phyloP scores from a whole-genome alignment of 1,140 invertebrate genomes.

The Pogonomyrmex californicus region DNA sequence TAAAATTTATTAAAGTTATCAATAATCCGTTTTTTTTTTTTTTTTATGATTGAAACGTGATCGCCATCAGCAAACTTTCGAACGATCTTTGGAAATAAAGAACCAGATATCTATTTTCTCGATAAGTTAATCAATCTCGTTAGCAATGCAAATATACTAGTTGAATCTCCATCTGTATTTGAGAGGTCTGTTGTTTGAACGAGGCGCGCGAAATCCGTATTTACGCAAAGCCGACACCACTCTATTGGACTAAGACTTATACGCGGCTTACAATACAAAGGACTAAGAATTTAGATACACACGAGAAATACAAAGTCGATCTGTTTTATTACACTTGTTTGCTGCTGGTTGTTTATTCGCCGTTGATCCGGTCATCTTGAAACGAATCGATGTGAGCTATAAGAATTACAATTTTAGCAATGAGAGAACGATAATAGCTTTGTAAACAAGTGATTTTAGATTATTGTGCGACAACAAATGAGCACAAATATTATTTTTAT shows the following conservation, averaged over 20 bases:
- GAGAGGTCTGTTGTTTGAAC: constrained; percentile 85
- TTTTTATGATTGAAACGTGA: not conserved
- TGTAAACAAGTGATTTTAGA: not conserved
- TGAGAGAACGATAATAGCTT: not conserved
- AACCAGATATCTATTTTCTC: constrained; percentile 63
- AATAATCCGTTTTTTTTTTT: not conserved
- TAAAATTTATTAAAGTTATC: not conserved
- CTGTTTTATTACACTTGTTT: constrained; percentile 65
- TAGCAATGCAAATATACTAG: constrained; percentile 82
- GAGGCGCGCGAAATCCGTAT: constrained; percentile 85
- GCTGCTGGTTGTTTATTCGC: constrained; percentile 47
- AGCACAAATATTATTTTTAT: not conserved
- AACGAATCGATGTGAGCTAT: not conserved
- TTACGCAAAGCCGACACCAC: constrained; percentile 84
- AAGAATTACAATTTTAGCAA: not conserved
- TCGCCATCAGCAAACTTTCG: not conserved
- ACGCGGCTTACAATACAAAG: constrained; percentile 65
- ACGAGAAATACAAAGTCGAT: constrained; percentile 64
- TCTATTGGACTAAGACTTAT: constrained; percentile 79
- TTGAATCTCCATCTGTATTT: constrained; percentile 86
- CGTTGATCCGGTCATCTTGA: constrained; percentile 28
- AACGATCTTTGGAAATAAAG: not conserved
- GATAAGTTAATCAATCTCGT: constrained; percentile 86
- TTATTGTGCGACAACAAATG: not conserved
- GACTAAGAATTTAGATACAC: constrained; percentile 83